Base-by-base conservation (phyloP, 2,797 vertebrate species). In the Anguilla anguilla region DNA sequence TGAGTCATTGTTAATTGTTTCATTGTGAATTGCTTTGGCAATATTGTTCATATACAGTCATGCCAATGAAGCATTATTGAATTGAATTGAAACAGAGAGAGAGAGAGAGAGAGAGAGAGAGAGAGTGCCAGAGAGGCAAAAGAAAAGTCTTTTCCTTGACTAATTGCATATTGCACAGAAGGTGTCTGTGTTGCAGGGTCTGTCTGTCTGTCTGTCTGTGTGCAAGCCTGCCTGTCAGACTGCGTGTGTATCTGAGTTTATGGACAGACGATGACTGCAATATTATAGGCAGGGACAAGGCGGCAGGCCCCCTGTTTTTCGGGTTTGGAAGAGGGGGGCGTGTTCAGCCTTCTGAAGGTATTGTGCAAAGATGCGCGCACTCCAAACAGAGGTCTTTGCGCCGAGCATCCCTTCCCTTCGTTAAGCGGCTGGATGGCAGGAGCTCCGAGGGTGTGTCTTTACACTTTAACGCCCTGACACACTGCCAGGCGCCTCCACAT, bases 381-480 rank as follows among this genome's bases (percentile, higher is more conserved):
- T 92, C 94, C 95, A 95, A 95, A 95, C 95, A 85, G 72, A 89
- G 57, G 86, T 86, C 72, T 89, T 85, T 83, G 55, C 25, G 22
- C 53, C 84, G 61, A 46, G 91, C 93, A n/a, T 67, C 22, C 22
- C 64, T 9, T 95, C 90, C 92, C 92, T 94, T 96, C 94, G 95
- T 95, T 95, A 95, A 94, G 92, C 94, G 90, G 93, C 57, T 25
- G 92, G 92, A 91, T 92, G 94, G 95, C 94, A 94, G 93, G 92
- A 93, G 93, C 95, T 94, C 93, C 92, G 91, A 93, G 86, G 94
- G 93, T 94, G 94, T 94, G 94, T 85, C 85, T 85, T 87, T 43
- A 84, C 83, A 61, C 82, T 87, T 53, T 84, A 61, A 64, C n/a
- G 83, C 86, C n/a, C 39, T 61, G 85, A 89, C 82, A 22, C 25